Evolutionary conservation across 1,140 invertebrate species (phyloP).

Genomic region (Delia radicum): DNA sequence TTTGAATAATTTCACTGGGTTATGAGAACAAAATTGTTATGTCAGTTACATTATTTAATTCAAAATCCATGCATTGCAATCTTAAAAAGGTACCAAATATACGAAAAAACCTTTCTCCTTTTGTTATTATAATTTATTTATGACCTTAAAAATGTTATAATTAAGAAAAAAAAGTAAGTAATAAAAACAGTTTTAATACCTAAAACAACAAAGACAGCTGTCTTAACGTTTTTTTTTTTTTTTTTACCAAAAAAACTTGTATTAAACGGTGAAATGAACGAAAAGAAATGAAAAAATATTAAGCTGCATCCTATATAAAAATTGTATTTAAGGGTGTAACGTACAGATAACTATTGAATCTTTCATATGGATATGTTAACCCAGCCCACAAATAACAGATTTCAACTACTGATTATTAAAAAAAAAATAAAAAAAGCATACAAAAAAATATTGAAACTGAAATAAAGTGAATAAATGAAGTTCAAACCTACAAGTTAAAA

Average conservation of each 20-base stretch:
- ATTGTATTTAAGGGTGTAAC: not conserved
- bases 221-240: not conserved
- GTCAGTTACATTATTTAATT: too few relatives aligned
- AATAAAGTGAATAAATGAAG: not conserved
- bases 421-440: not conserved
- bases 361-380: slow-evolving; percentile 8
- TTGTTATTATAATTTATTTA: too few relatives aligned
- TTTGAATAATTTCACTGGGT: too few relatives aligned
- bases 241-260: not conserved
- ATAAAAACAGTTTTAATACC: not conserved
- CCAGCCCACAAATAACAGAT: slow-evolving; percentile 22
- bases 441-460: not conserved
- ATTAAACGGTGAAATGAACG: not conserved
- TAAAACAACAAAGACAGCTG: not conserved
- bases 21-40: too few relatives aligned
- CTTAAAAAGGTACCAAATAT: too few relatives aligned
- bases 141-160: not conserved
- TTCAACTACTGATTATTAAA: not conserved
- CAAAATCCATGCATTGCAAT: too few relatives aligned
- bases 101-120: not conserved
- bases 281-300: not conserved
- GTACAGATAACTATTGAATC: slow-evolving; percentile 1
- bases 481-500: not conserved
- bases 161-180: not conserved
- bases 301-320: not conserved